Evolutionary conservation across 2,888 invertebrate species (phyloP), one percentile per base, ranked within the genome.

Genomic region (Salticus scenicus): DNA sequence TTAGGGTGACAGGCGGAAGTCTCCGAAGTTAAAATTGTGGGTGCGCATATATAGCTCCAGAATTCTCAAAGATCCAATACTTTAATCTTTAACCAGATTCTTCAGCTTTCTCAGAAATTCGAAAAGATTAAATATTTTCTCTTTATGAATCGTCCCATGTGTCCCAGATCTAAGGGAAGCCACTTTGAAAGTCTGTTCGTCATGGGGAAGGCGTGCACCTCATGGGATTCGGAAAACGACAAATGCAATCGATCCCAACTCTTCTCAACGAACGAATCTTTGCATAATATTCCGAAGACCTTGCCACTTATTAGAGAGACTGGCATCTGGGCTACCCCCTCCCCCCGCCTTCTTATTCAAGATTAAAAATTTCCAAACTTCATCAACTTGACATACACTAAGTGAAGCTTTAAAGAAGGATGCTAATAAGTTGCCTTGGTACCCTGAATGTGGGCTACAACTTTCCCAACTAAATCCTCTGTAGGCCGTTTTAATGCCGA

Each of bases 291-390:
- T 75, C 57, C 51, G 80, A 72, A 73, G 66, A 47, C 69, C 63
- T 74, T 81, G 81, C 67, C 67, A 77, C 77, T 83, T 77, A 83
- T 83, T 77, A 83, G 75, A 37, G 66, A 57, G 27, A 30, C 30
- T 14, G 72, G 41, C 76, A 75, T 76, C 82, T 82, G 75, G 82
- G 75, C 75, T 64, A 71, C 42, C 69, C 69, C 63, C 42, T 69
- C 70, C 31, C 57, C 57, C 57, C 17, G 10, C 42, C 42, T 57
- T 24, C 57, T 24, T 24, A 1, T 12, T 57, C 73, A 66, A 84
- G 77, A 84, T 84, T 84, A 84, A 84, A 84, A 84, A 84, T 84
- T 84, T 84, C 83, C 77, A 77, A 84, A 82, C 83, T 78, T 84
- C 72, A 71, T 84, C 73, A 73, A 67, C 77, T 77, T 84, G 77